These are phyloP conservation scores for Oreochromis spilurus DNA, from an alignment of 2,113 vertebrate genomes.

Conservation along the genomic window DNA sequence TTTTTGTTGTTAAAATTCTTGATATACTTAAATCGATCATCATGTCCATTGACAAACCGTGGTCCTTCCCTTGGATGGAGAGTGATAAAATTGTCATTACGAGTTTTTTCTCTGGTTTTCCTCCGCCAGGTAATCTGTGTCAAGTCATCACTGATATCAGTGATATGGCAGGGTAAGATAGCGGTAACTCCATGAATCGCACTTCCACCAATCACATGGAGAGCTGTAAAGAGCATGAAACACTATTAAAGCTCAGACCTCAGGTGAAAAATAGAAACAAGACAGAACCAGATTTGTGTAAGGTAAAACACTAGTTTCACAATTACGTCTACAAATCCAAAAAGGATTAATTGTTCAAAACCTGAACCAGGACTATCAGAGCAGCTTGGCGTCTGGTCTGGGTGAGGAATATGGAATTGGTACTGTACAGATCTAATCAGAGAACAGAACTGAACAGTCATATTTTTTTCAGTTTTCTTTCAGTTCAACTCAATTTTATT, in stretches of 20 bases:
- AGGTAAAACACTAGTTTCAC: background rate
- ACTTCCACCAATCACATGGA: background rate
- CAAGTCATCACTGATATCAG: conserved; percentile 15
- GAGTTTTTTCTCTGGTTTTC: background rate
- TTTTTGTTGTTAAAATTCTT: too few relatives aligned
- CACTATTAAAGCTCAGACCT: background rate
- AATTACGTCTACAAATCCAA: background rate
- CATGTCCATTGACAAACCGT: too few relatives aligned
- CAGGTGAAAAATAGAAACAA: background rate
- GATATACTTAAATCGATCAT: too few relatives aligned
- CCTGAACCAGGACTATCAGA: background rate
- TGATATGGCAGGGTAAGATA: conserved; percentile 26
- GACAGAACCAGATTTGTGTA: background rate
- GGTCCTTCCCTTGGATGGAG: too few relatives aligned
- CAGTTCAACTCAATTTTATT: background rate
- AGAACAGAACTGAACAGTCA: background rate
- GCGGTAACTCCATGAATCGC: too few relatives aligned
- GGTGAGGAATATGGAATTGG: background rate
- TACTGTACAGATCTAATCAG: background rate
- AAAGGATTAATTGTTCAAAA: background rate
- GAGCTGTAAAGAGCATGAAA: background rate
- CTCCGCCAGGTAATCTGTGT: conserved; percentile 45
- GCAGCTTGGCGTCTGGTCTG: background rate
- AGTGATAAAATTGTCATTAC: too few relatives aligned
- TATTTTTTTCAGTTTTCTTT: background rate